These are phyloP conservation scores for Agriopis aurantiaria DNA, from an alignment of 2,888 invertebrate species.

Conservation along the genomic window DNA sequence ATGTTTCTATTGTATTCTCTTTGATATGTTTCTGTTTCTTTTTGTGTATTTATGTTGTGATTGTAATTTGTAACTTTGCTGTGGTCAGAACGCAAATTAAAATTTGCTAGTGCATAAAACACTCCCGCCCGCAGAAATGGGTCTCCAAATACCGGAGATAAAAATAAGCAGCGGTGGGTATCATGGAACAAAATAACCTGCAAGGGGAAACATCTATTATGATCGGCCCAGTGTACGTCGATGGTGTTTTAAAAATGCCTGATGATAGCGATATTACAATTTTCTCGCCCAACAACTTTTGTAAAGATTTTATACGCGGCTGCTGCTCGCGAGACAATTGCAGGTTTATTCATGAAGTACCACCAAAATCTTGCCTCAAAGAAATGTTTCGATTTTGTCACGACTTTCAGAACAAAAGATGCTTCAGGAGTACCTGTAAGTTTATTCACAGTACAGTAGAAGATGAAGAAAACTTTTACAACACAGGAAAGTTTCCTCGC, in stretches of 20 bases:
- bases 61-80: background rate
- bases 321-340: conserved; percentile 85
- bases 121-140: background rate
- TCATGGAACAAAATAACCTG: conserved; percentile 7
- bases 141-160: background rate
- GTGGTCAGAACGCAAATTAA: background rate
- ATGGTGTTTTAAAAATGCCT: conserved; percentile 58
- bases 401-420: conserved; percentile 90
- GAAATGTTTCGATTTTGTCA: conserved; percentile 85
- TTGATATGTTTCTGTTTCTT: no score
- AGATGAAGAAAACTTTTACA: conserved; percentile 90
- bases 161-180: background rate
- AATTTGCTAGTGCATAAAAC: background rate
- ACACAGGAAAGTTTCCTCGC: conserved; percentile 87
- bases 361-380: conserved; percentile 68
- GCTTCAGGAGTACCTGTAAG: conserved; percentile 88
- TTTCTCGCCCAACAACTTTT: conserved; percentile 64
- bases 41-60: background rate
- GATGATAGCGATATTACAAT: conserved; percentile 64
- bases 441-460: conserved; percentile 90
- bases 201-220: conserved; percentile 42
- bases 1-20: no score
- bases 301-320: conserved; percentile 83
- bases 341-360: conserved; percentile 75
- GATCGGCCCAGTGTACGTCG: conserved; percentile 56